Evolutionary conservation across 2,888 invertebrate species (phyloP).

Genomic region (Mayetiola destructor): DNA sequence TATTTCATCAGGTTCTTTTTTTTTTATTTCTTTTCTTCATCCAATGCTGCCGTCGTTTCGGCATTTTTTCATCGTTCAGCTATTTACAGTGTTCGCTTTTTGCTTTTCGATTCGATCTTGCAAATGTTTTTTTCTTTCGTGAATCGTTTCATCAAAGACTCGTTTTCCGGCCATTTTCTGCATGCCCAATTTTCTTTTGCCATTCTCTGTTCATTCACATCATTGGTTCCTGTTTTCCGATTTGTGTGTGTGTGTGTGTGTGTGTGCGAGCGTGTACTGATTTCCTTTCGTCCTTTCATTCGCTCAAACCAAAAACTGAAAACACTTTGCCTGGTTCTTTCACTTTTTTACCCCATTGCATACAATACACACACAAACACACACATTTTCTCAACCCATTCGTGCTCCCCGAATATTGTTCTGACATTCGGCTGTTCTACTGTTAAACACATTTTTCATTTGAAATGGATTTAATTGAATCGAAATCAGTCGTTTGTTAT

Average conservation of each 20-base stretch:
- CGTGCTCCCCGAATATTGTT: neutral
- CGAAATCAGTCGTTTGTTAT: constrained; percentile 23
- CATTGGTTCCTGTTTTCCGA: neutral
- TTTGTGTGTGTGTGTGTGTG: neutral
- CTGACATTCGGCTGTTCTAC: neutral
- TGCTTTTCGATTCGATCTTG: neutral
- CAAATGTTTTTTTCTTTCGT: neutral
- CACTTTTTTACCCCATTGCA: too few species aligned
- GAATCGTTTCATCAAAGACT: neutral
- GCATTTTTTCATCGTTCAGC: neutral
- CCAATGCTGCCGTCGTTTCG: too few species aligned
- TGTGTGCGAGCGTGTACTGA: neutral
- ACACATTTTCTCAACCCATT: neutral
- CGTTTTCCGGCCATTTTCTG: constrained; percentile 9
- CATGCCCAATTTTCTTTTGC: neutral
- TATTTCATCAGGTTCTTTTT: neutral
- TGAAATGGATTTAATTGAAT: constrained; percentile 14
- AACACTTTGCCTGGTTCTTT: neutral
- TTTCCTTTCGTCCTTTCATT: neutral
- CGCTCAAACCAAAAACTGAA: too few species aligned
- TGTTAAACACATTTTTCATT: constrained; percentile 9
- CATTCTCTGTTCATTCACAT: neutral
- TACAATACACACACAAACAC: neutral
- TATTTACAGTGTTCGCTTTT: neutral
- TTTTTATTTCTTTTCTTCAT: neutral